Base-by-base conservation (phyloP, 2,888 invertebrate genomes). In the Mesoligia furuncula region DNA sequence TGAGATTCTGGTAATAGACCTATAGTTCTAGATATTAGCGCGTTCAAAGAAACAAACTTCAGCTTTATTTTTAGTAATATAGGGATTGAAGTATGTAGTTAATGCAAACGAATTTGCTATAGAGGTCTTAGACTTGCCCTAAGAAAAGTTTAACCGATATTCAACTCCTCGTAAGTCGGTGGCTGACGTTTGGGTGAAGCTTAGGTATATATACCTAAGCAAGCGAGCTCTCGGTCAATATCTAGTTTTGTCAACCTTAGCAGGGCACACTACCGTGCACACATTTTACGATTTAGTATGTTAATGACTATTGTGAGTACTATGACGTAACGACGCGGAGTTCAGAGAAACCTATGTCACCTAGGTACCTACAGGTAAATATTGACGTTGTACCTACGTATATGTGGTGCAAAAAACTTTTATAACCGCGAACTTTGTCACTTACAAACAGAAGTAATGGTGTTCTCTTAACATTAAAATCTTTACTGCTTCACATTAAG, bases 321-420 rank as follows among this genome's bases (percentile, higher is more conserved):
- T 51, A 62, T 85, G 77, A 76, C 77, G 77, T 76, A n/a, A 81
- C 39, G 9, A 48, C 20, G 62, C 39, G 65, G 61, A 77, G 62
- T 62, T 83, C 72, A 80, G 24, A 73, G 85, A 82, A 82, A 62
- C 69, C 65, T 61, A 59, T 48, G 61, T 85, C 67, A 70, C 39
- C 11, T 78, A 27, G 24, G n/a, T 71, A 81, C 66, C 62, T 72
- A 36, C 48, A 17, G 17, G 48, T 62, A 66, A 69, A 81, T 71
- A 72, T 61, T 81, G 84, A 79, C 66, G 31, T 42, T 45, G 2
- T 77, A 78, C 27, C 7, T 71, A 71, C n/a, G n/a, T 24, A 31
- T 45, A 73, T 31, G 13, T 15, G 1, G 72, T 59, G 15, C 67
- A 75, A 81, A 85, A 85, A 82, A 36, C 64, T 61, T 71, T 66